phyloP scores from a whole-genome alignment of 2,888 invertebrate species.

The Mystacides longicornis region DNA sequence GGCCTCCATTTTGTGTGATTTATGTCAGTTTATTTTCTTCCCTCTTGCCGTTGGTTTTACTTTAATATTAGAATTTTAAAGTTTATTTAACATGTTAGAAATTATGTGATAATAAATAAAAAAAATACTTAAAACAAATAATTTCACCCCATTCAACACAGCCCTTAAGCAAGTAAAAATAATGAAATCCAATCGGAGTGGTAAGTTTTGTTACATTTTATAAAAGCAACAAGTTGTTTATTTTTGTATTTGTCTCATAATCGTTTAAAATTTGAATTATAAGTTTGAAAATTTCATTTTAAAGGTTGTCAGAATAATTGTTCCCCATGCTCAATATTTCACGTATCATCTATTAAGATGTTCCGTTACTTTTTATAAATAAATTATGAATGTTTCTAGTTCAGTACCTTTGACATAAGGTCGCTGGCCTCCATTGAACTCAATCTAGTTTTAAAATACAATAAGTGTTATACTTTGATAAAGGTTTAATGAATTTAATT shows the following conservation, averaged over 20 bases:
- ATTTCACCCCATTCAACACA: no score
- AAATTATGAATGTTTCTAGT: constrained; percentile 5
- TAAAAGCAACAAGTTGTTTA: constrained; percentile 15
- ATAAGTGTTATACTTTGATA: neutral
- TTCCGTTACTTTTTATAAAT: constrained; percentile 1
- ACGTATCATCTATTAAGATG: neutral
- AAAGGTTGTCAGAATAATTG: neutral
- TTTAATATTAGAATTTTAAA: no score
- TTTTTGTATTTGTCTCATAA: neutral
- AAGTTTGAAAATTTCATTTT: neutral
- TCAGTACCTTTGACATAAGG: constrained; percentile 15
- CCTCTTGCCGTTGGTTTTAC: no score
- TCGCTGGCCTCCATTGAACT: constrained; percentile 10
- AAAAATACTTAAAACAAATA: no score
- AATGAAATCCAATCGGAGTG: no score
- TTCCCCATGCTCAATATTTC: neutral
- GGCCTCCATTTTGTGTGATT: no score
- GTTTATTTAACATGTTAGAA: no score
- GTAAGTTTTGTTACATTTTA: constrained; percentile 1
- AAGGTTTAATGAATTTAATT: neutral
- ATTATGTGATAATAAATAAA: no score
- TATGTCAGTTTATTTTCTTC: no score
- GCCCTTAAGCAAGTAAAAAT: no score
- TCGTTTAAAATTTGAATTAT: neutral
- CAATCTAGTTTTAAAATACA: neutral